A percentile compares a stretch with the other conserved stretches of the same genome.
Evolutionary conservation across 2,113 vertebrate species (phyloP).

Genomic region (Burhinus oedicnemus): DNA sequence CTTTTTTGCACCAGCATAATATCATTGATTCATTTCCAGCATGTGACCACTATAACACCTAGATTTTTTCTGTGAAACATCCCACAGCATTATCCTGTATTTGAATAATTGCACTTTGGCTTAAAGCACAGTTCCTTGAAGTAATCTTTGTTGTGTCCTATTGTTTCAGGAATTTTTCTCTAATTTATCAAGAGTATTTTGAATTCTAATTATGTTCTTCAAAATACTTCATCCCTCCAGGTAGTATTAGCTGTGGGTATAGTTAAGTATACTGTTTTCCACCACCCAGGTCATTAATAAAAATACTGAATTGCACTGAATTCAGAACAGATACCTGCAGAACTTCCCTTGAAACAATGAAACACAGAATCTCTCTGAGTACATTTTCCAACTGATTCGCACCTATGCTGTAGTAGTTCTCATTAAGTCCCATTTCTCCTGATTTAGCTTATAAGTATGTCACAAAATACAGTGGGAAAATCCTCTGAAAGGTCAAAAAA

Average conservation of each 20-base stretch:
- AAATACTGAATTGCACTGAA: neutral
- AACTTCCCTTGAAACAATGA: neutral
- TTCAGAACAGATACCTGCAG: neutral
- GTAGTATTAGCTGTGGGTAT: neutral
- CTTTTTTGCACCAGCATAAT: neutral
- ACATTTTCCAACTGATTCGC: neutral
- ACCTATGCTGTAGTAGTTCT: neutral
- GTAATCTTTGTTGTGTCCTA: neutral
- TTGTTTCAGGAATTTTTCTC: neutral
- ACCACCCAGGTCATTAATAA: neutral
- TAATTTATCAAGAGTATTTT: neutral
- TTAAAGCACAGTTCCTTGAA: neutral
- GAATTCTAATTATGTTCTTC: neutral
- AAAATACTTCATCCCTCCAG: neutral
- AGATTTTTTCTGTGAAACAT: neutral
- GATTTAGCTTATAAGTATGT: neutral
- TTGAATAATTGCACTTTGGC: neutral
- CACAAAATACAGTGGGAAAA: neutral
- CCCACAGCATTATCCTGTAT: neutral
- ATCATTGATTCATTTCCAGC: neutral
- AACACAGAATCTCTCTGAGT: neutral
- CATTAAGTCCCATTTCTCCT: neutral
- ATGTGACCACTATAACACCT: neutral
- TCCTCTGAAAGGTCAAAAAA: neutral
- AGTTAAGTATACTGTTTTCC: neutral